Evolutionary conservation across 92 coral and sea anemone species (phyloP).

Genomic region (Umimayanthus kanabou): DNA sequence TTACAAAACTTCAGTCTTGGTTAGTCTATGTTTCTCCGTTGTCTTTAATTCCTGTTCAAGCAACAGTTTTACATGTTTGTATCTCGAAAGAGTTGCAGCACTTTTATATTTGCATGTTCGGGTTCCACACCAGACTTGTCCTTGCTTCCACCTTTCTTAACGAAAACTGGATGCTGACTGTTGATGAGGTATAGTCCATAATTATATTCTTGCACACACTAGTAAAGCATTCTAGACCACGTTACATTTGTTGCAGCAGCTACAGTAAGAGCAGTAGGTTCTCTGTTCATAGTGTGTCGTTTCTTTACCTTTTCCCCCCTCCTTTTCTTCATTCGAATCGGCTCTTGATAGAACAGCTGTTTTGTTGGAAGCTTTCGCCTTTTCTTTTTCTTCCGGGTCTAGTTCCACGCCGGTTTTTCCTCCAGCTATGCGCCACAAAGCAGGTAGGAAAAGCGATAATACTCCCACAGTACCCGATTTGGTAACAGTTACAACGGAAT

Average conservation of each 20-base stretch:
- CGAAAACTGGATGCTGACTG: no score
- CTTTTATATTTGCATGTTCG: no score
- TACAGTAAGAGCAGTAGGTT: slow-evolving; percentile 5
- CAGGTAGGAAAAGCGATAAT: slow-evolving; percentile 47
- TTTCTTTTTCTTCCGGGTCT: not conserved
- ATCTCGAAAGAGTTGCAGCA: no score
- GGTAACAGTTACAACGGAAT: slow-evolving; percentile 67
- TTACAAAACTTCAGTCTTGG: no score
- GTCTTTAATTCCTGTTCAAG: no score
- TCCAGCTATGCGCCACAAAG: not conserved
- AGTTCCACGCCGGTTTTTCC: not conserved
- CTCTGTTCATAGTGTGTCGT: not conserved
- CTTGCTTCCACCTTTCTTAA: no score
- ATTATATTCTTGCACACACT: not conserved
- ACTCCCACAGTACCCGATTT: slow-evolving; percentile 85
- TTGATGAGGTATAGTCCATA: no score
- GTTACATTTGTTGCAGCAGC: slow-evolving; percentile 11
- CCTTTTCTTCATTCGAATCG: not conserved
- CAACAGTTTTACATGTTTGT: no score
- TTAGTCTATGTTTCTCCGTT: no score
- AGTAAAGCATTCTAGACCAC: not conserved
- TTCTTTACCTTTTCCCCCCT: not conserved
- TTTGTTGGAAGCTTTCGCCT: not conserved
- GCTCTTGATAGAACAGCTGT: not conserved
- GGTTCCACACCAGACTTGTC: no score